Evolutionary conservation across 2,113 vertebrate species (phyloP), one percentile per base, ranked within the genome.

Genomic region (Halichoeres trimaculatus): DNA sequence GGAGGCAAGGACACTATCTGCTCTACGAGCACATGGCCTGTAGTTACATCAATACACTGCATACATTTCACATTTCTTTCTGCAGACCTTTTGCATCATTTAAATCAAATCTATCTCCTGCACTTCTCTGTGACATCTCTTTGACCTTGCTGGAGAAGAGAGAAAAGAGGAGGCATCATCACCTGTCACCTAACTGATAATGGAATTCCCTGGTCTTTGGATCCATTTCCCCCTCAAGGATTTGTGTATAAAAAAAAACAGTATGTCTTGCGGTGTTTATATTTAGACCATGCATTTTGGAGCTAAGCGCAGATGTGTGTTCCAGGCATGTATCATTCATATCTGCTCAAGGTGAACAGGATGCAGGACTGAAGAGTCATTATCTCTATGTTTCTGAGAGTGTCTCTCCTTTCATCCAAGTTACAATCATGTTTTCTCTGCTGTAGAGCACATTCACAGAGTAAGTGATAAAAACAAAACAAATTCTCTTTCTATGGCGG

Each of bases 111-210:
- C 43, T 58, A 30, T 63, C 50, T 54, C 36, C 23, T 51, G 62
- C 47, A 52, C 43, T 34, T 12, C 60, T 53, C 60, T 1, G 0
- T 59, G 80, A 61, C 67, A 85, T 70, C 59, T 70, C 52, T 71
- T 48, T 83, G 81, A 86, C 84, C 85, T 85, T 75, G 69, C 38
- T n/a, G 2, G 23, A 69, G 66, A 67, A 69, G 56, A 30, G 22
- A 60, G 62, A 78, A 74, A 74, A 75, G 61, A 48, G 55, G 73
- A 84, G 72, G 40, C 75, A 81, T 82, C 72, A 81, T 89, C 85
- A 79, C 81, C 69, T 75, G 66, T 89, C 88, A 87, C 79, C 78
- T 77, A 11, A 59, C 72, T 11, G 81, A 75, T 93, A 92, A 90
- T 91, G 86, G 81, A 85, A 84, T 85, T 87, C 67, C 68, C 54